Evolutionary conservation across 92 coral and sea anemone species (phyloP).

Genomic region (Bergia sp.): DNA sequence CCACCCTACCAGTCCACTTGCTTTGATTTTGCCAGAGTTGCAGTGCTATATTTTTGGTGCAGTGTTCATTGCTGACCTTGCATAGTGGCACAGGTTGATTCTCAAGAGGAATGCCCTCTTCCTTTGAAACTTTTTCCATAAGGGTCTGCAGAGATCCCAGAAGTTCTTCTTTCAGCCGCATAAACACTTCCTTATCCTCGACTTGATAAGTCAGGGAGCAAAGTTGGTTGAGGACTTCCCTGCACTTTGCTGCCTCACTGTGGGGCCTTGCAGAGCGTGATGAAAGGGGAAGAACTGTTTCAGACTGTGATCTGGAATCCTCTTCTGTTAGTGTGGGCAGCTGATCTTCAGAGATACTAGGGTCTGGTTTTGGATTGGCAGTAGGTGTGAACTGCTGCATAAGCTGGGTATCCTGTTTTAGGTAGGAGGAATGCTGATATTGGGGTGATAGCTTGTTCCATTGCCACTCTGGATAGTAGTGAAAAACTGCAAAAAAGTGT

Average conservation of each 20-base stretch:
- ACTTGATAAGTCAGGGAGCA: not conserved
- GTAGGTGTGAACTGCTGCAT: not conserved
- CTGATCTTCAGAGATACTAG: not conserved
- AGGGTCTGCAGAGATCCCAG: not conserved
- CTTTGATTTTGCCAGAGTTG: slow-evolving; percentile 9
- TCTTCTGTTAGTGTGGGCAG: not conserved
- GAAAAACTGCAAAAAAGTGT: slow-evolving; percentile 60
- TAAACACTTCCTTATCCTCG: not conserved
- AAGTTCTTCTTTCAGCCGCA: not conserved
- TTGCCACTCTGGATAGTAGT: slow-evolving; percentile 51
- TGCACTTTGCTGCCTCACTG: slow-evolving; percentile 46
- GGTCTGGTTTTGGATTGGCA: not conserved
- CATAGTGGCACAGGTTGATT: not conserved
- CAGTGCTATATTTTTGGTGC: not conserved
- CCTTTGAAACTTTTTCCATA: slow-evolving; percentile 29
- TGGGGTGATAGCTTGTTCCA: slow-evolving; percentile 45
- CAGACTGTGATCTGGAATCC: not conserved
- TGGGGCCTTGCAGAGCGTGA: not conserved
- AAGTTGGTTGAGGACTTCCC: not conserved
- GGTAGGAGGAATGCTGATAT: slow-evolving; percentile 52
- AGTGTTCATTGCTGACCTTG: not conserved
- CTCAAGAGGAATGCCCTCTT: slow-evolving; percentile 52
- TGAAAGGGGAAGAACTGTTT: slow-evolving; percentile 36
- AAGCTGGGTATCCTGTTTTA: slow-evolving; percentile 43
- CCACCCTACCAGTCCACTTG: slow-evolving; percentile 52